A percentile compares a stretch with the other conserved stretches of the same genome.
Evolutionary conservation across 1,140 invertebrate species (phyloP).

Genomic region (Ganaspis sp.): DNA sequence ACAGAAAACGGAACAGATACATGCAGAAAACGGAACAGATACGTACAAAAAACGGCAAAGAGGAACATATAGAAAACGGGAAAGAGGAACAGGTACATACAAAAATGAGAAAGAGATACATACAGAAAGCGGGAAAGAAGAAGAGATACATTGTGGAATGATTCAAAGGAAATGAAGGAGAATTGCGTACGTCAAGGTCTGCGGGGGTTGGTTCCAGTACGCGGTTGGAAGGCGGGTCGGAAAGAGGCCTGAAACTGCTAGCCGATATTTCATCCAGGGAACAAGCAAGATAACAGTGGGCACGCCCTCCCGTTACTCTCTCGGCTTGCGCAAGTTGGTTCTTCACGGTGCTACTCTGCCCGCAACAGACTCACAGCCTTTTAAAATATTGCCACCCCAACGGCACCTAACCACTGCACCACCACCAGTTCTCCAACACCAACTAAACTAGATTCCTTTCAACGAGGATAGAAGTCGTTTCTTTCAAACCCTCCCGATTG

Average conservation of each 20-base stretch:
- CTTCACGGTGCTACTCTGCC: conserved; percentile 53
- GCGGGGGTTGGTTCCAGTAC: conserved; percentile 51
- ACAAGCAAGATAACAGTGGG: conserved; percentile 72
- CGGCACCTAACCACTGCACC: conserved; percentile 50
- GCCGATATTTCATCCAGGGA: conserved; percentile 72
- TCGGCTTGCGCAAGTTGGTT: conserved; percentile 48
- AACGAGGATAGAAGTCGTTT: conserved; percentile 33
- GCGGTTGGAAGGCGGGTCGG: conserved; percentile 40
- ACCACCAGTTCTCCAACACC: conserved; percentile 38
- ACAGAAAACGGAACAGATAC: too few species aligned
- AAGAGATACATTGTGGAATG: background rate
- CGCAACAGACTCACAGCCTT: conserved; percentile 67
- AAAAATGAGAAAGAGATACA: too few species aligned
- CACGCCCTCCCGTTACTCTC: conserved; percentile 65
- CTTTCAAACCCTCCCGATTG: conserved; percentile 16
- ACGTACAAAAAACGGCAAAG: background rate
- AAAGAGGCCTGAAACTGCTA: conserved; percentile 70
- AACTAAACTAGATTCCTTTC: conserved; percentile 45
- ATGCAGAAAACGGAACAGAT: background rate
- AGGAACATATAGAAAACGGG: too few species aligned
- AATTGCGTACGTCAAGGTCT: conserved; percentile 27
- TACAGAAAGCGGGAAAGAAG: background rate
- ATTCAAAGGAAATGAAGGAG: conserved; percentile 14
- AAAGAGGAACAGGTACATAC: too few species aligned
- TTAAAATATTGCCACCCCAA: conserved; percentile 70